Conservation (phyloP, 2,888 invertebrate species). For the Polymixis lichenea region DNA sequence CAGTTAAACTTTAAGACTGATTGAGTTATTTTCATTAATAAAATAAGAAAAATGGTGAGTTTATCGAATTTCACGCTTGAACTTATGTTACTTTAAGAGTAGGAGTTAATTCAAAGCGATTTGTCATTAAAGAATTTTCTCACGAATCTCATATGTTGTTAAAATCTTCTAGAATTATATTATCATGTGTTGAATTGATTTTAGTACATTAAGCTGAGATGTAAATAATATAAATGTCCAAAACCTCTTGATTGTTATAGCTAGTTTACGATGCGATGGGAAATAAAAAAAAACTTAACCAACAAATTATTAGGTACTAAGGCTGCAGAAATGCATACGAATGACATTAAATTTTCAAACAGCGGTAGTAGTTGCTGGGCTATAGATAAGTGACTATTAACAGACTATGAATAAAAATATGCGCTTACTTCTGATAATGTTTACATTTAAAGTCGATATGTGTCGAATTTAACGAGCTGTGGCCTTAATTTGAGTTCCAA, state of each 20-base stretch:
- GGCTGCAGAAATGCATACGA: slow-evolving; percentile 34
- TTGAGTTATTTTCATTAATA: slow-evolving; percentile 59
- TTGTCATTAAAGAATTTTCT: slow-evolving; percentile 36
- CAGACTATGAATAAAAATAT: slow-evolving; percentile 34
- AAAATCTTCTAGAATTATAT: slow-evolving; percentile 38
- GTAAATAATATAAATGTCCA: slow-evolving; percentile 39
- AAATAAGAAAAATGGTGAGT: slow-evolving; percentile 32
- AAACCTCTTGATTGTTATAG: slow-evolving; percentile 49
- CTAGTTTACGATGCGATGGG: slow-evolving; percentile 36
- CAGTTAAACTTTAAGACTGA: slow-evolving; percentile 40
- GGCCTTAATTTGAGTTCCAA: slow-evolving; percentile 14
- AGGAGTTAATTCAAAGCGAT: slow-evolving; percentile 24
- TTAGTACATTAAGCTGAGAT: slow-evolving; percentile 32
- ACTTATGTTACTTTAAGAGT: slow-evolving; percentile 15
- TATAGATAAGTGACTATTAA: slow-evolving; percentile 30
- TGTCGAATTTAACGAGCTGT: slow-evolving; percentile 27
- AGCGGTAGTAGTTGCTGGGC: slow-evolving; percentile 6
- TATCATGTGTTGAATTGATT: slow-evolving; percentile 45
- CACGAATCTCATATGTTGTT: slow-evolving; percentile 37
- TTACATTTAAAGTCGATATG: slow-evolving; percentile 32
- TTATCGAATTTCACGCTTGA: slow-evolving; percentile 48
- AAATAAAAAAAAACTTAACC: slow-evolving; percentile 28
- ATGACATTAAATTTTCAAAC: slow-evolving; percentile 30
- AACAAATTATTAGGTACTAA: slow-evolving; percentile 14
- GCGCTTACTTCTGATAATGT: slow-evolving; percentile 17